Base-by-base conservation (phyloP, 2,888 invertebrate species). In the Cryptosula pallasiana region DNA sequence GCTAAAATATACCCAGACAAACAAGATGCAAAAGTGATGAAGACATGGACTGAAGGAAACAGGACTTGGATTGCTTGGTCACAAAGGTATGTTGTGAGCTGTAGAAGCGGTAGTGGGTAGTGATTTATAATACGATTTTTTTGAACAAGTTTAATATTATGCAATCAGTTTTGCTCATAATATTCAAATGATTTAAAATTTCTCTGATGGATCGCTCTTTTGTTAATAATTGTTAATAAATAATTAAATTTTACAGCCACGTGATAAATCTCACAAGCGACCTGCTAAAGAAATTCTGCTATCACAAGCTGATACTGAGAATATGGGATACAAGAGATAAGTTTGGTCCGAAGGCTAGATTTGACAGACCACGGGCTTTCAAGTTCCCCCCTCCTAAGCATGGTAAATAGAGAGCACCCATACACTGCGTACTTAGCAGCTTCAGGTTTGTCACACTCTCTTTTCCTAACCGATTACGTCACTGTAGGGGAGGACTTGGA, bases 311-410 rank as follows among this genome's bases (percentile, higher is more conserved):
- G 27, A 79, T 81, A 71, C 75, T 84, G 55, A 74, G 81, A 45
- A 78, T 84, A 29, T 84, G 84, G 84, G 82, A 84, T 74, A 79
- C 80, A n/a, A 82, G 80, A 73, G 83, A 84, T 71, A 83, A 82
- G 76, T 78, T 81, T 72, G 79, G 80, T 20, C 77, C 81, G 0
- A 74, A 81, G 54, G 83, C 83, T 27, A 78, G 79, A 35, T 82
- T 81, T 75, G 84, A 83, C 73, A 74, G 82, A 74, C 83, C 83
- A 0, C 81, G 81, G 72, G 79, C 82, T 25, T 82, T 83, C 74
- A 78, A 80, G 55, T 75, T 82, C 13, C 81, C 81, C 1, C 77
- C 77, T 45, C 74, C 78, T 20, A 83, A 79, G 76, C 78, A 79
- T 78, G 81, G 82, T 82, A 74, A 57, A 25, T 57, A 71, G 5